Base-by-base conservation (phyloP, 92 coral and sea anemone species). In the Paramuricea clavata region DNA sequence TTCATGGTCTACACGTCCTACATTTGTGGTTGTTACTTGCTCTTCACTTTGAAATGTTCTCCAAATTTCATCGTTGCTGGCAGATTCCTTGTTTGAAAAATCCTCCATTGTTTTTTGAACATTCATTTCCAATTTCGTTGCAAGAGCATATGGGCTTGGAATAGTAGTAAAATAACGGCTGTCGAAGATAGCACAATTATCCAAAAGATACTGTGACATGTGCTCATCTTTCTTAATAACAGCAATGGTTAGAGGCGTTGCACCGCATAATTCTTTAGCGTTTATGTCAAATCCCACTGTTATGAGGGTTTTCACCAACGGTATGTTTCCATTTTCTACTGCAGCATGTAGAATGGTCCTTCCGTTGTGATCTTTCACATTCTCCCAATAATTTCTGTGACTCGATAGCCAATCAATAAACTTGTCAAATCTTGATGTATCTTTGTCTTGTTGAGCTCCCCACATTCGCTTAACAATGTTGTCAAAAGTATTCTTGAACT, bases 261-360 rank as follows among this genome's bases (percentile, higher is more conserved):
- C 92, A 84, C 89, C 89, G 79, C 92, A 88, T 64, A 22, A 75
- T 76, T 84, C 89, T 70, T 85, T 89, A 33, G 85, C 88, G 85
- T 83, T 89, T 6, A 78, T 68, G 43, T 89, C 52, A 33, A 83
- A 69, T 23, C 89, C 86, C 47, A 81, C 88, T 54, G 30, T 70
- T 27, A 88, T 28, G 28, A 82, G 70, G 12, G 86, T 65, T 44
- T 64, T 72, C 0, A 49, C 87, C 79, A 87, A 42, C 5, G 78
- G 59, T 59, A 69, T 47, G 49, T 81, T 87, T 54, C 75, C 91
- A 61, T 87, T 89, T 39, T 89, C 78, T 28, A 84, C 89, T 16
- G 89, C 92, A 49, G 54, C 70, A 70, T 89, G 90, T 6, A 91
- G 92, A 2, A 83, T 27, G 0, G 86, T 91, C 60, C 93, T 49